Percentiles rank a stretch among this genome's conserved stretches.
Evolutionary conservation across 2,797 vertebrate species (phyloP).

Genomic region (Gymnothorax javanicus): DNA sequence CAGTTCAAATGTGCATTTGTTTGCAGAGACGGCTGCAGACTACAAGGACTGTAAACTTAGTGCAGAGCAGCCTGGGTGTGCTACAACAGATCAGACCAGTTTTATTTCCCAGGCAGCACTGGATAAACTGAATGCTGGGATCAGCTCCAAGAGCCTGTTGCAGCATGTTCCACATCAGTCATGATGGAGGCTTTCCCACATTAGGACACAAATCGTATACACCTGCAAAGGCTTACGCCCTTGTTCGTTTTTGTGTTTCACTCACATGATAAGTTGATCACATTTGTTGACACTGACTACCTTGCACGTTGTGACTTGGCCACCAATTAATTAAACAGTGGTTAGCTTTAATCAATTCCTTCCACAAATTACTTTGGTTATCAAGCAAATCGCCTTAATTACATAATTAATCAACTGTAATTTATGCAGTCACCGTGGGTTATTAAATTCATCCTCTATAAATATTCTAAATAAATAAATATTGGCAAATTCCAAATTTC

Average conservation of each 20-base stretch:
- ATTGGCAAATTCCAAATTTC: neutral
- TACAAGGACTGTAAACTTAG: neutral
- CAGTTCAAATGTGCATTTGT: neutral
- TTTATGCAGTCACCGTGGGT: neutral
- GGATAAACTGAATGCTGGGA: slow-evolving; percentile 46
- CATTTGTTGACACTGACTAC: neutral
- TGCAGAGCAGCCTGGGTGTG: neutral
- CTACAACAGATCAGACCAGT: neutral
- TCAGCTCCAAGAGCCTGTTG: slow-evolving; percentile 48
- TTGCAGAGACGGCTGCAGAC: too few relatives aligned
- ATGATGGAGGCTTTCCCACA: slow-evolving; percentile 52
- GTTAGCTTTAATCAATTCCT: neutral
- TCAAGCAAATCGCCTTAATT: neutral
- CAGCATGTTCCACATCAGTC: slow-evolving; percentile 44
- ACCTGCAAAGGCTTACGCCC: neutral
- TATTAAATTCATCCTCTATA: neutral
- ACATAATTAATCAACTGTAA: neutral
- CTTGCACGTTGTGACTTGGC: neutral
- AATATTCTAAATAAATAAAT: neutral
- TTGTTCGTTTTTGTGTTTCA: neutral
- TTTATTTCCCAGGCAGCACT: slow-evolving; percentile 4
- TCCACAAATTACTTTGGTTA: neutral
- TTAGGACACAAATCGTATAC: neutral
- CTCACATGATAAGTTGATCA: neutral
- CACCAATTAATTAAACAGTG: neutral